A percentile compares a stretch with the other conserved stretches of the same genome.
phyloP scores from a whole-genome alignment of 2,888 invertebrate species.

The Hydrotaea cyrtoneurina region DNA sequence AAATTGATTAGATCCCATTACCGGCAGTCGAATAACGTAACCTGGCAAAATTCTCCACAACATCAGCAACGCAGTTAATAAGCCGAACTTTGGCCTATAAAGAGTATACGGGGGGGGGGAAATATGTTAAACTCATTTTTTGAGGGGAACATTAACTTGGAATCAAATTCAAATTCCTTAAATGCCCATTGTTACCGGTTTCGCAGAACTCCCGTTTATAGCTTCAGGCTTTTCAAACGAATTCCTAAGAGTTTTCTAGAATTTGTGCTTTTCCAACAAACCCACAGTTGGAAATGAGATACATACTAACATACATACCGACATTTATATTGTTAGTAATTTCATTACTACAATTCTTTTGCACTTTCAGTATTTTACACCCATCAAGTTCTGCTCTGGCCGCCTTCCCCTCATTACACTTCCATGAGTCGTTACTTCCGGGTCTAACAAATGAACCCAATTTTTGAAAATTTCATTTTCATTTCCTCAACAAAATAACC shows the following conservation, averaged over 20 bases:
- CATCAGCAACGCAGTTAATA: too few species aligned
- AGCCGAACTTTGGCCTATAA: too few species aligned
- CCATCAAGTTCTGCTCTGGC: neutral
- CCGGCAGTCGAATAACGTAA: too few species aligned
- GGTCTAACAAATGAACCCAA: slow-evolving; percentile 12
- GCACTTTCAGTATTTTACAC: neutral
- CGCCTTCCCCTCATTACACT: neutral
- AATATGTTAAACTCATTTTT: neutral
- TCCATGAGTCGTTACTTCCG: neutral
- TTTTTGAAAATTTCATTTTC: slow-evolving; percentile 21
- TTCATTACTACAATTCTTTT: slow-evolving; percentile 9
- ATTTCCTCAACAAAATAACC: slow-evolving; percentile 17
- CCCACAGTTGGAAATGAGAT: neutral
- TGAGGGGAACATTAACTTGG: neutral
- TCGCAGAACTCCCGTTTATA: neutral
- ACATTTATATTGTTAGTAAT: neutral
- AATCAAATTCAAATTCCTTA: neutral
- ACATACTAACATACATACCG: too few species aligned
- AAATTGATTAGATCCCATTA: too few species aligned
- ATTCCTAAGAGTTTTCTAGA: neutral
- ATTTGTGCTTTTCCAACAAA: neutral
- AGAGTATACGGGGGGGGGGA: too few species aligned
- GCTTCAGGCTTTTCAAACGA: neutral
- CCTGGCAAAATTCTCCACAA: too few species aligned
- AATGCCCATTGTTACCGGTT: neutral